Evolutionary conservation across 1,140 invertebrate genomes (phyloP).

Genomic region (Alviniconcha marisindica): DNA sequence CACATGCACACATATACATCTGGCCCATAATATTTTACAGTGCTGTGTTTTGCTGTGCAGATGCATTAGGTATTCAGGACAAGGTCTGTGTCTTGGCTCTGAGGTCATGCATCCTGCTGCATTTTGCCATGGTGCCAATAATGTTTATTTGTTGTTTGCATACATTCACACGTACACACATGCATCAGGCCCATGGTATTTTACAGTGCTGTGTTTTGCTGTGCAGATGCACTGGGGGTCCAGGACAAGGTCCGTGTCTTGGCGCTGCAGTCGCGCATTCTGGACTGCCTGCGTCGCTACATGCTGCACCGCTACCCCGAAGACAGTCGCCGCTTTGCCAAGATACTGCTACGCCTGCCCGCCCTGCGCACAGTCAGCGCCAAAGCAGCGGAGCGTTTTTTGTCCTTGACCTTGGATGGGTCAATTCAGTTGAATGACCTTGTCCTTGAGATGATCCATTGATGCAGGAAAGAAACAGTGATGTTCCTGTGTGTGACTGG

Average conservation of each 20-base stretch:
- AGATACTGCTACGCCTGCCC: conserved; percentile 73
- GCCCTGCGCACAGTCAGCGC: conserved; percentile 72
- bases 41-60: conserved; percentile 47
- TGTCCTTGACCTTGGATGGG: conserved; percentile 73
- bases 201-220: too few relatives aligned
- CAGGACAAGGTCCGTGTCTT: conserved; percentile 66
- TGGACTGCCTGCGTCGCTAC: conserved; percentile 71
- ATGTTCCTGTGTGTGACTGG: too few relatives aligned
- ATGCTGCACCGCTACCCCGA: conserved; percentile 56
- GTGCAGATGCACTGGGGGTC: conserved; percentile 71
- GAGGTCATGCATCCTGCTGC: conserved; percentile 70
- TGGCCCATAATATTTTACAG: too few relatives aligned
- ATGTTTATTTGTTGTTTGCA: too few relatives aligned
- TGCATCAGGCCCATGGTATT: too few relatives aligned
- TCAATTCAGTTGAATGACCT: conserved; percentile 72
- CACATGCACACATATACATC: too few relatives aligned
- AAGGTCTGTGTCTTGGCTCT: conserved; percentile 64
- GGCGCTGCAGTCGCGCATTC: conserved; percentile 66
- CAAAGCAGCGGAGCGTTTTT: conserved; percentile 74
- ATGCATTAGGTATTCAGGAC: conserved; percentile 71
- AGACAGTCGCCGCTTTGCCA: conserved; percentile 69
- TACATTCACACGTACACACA: too few relatives aligned
- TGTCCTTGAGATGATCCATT: conserved; percentile 73
- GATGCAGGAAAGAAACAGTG: too few relatives aligned
- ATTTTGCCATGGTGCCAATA: too few relatives aligned